A percentile compares a stretch with the other conserved stretches of the same genome.
These are phyloP conservation scores for Dasysyrphus tricinctus DNA, from an alignment of 2,888 invertebrate genomes.

Conservation along the genomic window DNA sequence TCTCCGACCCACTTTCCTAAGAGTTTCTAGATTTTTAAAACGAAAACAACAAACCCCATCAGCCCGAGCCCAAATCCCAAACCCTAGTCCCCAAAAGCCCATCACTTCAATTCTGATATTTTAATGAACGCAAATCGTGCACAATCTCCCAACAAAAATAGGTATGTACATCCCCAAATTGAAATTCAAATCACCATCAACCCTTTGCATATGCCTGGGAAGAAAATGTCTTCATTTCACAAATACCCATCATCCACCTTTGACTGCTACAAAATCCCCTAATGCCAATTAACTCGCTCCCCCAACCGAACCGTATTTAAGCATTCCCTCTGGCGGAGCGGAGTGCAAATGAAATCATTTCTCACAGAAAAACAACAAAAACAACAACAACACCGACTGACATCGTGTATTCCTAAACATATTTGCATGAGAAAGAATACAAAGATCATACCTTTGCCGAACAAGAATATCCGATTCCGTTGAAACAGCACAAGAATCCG, in stretches of 20 bases:
- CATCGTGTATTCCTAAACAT: slow-evolving; percentile 43
- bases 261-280: slow-evolving; percentile 58
- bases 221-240: slow-evolving; percentile 64
- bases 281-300: slow-evolving; percentile 68
- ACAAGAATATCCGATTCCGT: slow-evolving; percentile 62
- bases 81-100: background rate
- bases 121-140: slow-evolving; percentile 47
- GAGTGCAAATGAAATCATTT: slow-evolving; percentile 43
- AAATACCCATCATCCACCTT: slow-evolving; percentile 51
- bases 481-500: slow-evolving; percentile 58
- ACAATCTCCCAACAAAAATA: slow-evolving; percentile 42
- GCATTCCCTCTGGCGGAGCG: background rate
- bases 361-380: slow-evolving; percentile 20
- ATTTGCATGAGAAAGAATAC: slow-evolving; percentile 71
- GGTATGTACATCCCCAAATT: slow-evolving; percentile 43
- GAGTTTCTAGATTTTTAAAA: slow-evolving; percentile 1
- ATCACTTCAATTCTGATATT: slow-evolving; percentile 29
- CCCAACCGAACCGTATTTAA: slow-evolving; percentile 25
- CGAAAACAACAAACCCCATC: background rate
- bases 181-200: slow-evolving; percentile 69
- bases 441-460: slow-evolving; percentile 58
- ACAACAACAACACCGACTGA: slow-evolving; percentile 13
- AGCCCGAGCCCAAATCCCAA: background rate
- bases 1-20: background rate
- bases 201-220: slow-evolving; percentile 58